These are phyloP conservation scores for Anneissia japonica DNA, from an alignment of 35 echinoderm and acorn worm species.

Conservation along the genomic window DNA sequence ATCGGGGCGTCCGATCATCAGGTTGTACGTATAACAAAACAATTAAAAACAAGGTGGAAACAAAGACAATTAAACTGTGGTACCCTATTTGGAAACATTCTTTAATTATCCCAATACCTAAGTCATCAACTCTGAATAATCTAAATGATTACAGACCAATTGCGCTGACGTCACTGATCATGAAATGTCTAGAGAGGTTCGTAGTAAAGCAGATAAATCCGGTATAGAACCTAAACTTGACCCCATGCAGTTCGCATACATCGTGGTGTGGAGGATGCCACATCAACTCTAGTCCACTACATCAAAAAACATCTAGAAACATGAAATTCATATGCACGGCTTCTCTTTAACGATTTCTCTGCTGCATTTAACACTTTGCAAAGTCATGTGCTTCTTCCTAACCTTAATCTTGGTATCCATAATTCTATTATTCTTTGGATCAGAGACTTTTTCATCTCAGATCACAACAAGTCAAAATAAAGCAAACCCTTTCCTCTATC, in stretches of 20 bases:
- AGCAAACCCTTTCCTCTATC: too few species aligned
- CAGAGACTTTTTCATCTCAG: not conserved
- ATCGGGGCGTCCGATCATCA: too few species aligned
- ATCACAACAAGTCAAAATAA: not conserved
- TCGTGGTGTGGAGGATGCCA: conserved; percentile 4
- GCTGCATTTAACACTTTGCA: too few species aligned
- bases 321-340: not conserved
- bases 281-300: not conserved
- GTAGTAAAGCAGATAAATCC: too few species aligned
- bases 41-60: too few species aligned
- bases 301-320: not conserved
- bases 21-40: too few species aligned
- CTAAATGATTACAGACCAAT: not conserved
- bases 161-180: not conserved
- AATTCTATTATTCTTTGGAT: not conserved
- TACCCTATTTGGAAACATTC: not conserved
- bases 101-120: not conserved
- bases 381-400: too few species aligned
- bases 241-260: conserved; percentile 4
- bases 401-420: not conserved
- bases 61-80: too few species aligned
- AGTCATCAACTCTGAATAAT: not conserved
- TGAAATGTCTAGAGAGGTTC: not conserved
- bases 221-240: not conserved
- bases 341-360: not conserved